These are phyloP conservation scores for Danaus chrysippus DNA, from an alignment of 2,888 invertebrate genomes.

Conservation along the genomic window DNA sequence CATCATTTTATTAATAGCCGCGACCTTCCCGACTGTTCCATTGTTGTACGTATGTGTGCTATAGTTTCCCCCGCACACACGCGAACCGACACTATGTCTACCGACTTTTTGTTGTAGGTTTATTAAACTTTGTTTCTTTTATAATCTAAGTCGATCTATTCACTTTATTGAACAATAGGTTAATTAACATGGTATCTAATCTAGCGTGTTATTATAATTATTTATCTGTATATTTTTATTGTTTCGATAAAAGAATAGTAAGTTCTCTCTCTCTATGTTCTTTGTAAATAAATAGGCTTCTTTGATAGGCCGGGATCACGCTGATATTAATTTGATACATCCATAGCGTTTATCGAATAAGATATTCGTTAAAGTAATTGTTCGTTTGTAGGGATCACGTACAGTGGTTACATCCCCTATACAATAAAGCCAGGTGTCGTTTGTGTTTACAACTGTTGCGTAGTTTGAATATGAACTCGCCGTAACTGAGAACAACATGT, in stretches of 20 bases:
- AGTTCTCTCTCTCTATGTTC: slow-evolving; percentile 33
- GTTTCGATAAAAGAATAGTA: slow-evolving; percentile 34
- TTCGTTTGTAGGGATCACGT: not conserved
- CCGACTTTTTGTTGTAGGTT: slow-evolving; percentile 31
- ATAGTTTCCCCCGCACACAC: slow-evolving; percentile 35
- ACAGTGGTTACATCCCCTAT: slow-evolving; percentile 5
- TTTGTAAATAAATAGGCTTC: slow-evolving; percentile 29
- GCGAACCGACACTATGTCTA: slow-evolving; percentile 29
- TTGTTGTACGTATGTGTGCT: slow-evolving; percentile 34
- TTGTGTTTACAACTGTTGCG: slow-evolving; percentile 18
- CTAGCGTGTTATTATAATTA: slow-evolving; percentile 49
- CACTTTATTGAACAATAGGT: slow-evolving; percentile 50
- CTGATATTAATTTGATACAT: slow-evolving; percentile 6
- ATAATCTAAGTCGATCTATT: slow-evolving; percentile 44
- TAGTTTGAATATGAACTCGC: slow-evolving; percentile 11
- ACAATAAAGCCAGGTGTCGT: slow-evolving; percentile 15
- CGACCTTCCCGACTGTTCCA: slow-evolving; percentile 49
- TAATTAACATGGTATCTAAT: slow-evolving; percentile 53
- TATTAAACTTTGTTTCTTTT: slow-evolving; percentile 39
- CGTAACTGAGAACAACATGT: too few species aligned
- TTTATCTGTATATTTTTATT: slow-evolving; percentile 48
- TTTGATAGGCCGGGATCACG: slow-evolving; percentile 18
- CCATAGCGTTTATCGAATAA: not conserved
- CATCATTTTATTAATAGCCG: slow-evolving; percentile 59
- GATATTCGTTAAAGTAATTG: not conserved